Percentiles rank a stretch among this genome's conserved stretches.
Evolutionary conservation across 2,888 invertebrate genomes (phyloP).

Genomic region (Plemyria rubiginata): DNA sequence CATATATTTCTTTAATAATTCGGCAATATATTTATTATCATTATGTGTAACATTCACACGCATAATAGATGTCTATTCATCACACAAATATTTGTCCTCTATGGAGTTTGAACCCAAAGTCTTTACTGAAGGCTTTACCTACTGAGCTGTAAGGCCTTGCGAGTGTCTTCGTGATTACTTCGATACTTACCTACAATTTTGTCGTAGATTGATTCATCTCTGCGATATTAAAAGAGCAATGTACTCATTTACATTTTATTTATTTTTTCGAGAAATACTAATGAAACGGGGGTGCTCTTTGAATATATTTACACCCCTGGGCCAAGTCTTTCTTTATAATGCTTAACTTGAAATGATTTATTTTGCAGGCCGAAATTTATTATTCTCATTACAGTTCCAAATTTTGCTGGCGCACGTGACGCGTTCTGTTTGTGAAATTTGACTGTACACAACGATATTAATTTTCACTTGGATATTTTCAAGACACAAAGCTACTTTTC

Average conservation of each 20-base stretch:
- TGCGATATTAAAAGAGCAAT: not conserved
- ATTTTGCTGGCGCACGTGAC: conserved; percentile 58
- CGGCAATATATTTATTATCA: too few relatives aligned
- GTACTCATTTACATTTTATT: conserved; percentile 30
- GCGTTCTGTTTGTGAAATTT: conserved; percentile 30
- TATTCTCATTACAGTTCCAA: conserved; percentile 61
- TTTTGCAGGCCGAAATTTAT: conserved; percentile 57
- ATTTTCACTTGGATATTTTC: conserved; percentile 35
- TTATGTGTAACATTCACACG: too few relatives aligned
- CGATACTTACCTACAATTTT: not conserved
- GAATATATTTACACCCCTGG: conserved; percentile 44
- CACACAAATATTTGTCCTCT: too few relatives aligned
- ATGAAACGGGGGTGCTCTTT: conserved; percentile 42
- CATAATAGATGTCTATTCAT: too few relatives aligned
- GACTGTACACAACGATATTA: conserved; percentile 35
- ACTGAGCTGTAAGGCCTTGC: not conserved
- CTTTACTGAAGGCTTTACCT: too few relatives aligned
- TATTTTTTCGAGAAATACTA: conserved; percentile 33
- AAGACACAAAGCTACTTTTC: conserved; percentile 12
- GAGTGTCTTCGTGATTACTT: not conserved
- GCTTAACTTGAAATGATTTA: conserved; percentile 52
- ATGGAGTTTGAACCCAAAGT: too few relatives aligned
- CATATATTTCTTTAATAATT: too few relatives aligned
- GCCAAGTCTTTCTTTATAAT: conserved; percentile 49
- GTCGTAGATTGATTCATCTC: not conserved